A percentile compares a stretch with the other conserved stretches of the same genome.
phyloP scores from a whole-genome alignment of 2,797 vertebrate species.

The Crypturellus tataupa region DNA sequence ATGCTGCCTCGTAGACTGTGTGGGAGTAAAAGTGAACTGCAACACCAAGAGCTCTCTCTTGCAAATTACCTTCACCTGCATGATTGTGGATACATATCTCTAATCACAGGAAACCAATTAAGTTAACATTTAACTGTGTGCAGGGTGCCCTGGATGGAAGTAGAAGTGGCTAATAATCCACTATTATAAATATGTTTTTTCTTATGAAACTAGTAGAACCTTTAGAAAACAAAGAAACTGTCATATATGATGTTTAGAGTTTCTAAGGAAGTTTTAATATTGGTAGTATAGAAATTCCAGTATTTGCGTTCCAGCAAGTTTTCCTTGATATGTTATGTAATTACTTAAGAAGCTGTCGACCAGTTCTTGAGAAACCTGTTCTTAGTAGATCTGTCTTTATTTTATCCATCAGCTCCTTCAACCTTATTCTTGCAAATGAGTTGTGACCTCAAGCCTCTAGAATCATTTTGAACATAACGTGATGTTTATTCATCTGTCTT shows the following conservation, averaged over 20 bases:
- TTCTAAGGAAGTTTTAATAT: not conserved
- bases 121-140: accelerated
- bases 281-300: not conserved
- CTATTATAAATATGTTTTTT: not conserved
- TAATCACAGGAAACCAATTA: not conserved
- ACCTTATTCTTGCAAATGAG: not conserved
- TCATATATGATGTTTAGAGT: not conserved
- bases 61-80: not conserved
- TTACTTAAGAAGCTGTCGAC: not conserved
- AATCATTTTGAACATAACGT: not conserved
- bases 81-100: not conserved
- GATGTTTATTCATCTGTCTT: not conserved
- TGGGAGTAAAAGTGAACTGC: not conserved
- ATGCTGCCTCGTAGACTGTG: not conserved
- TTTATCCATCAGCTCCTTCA: not conserved
- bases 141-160: not conserved
- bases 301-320: not conserved
- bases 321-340: not conserved
- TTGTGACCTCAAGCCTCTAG: not conserved
- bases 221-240: not conserved
- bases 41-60: not conserved
- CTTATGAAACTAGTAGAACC: not conserved
- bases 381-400: not conserved
- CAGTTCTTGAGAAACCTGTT: not conserved
- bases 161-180: not conserved